Evolutionary conservation across 2,888 invertebrate species (phyloP).

Genomic region (Amphipyra berbera): DNA sequence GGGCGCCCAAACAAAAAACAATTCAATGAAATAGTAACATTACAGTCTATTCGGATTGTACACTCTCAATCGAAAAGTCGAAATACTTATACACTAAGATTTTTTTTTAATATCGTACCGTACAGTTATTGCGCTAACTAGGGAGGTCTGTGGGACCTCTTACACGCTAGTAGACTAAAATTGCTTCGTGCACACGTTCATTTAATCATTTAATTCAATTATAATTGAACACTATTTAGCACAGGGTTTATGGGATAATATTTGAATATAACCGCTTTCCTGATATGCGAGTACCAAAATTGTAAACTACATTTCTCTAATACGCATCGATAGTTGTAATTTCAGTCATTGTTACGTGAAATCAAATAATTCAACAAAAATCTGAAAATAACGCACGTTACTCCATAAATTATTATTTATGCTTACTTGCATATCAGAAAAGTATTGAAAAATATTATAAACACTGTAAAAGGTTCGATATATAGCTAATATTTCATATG

Average conservation of each 20-base stretch:
- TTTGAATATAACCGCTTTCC: constrained; percentile 26
- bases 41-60: constrained; percentile 89
- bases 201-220: constrained; percentile 52
- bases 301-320: constrained; percentile 26
- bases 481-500: constrained; percentile 34
- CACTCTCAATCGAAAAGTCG: constrained; percentile 85
- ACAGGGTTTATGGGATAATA: constrained; percentile 54
- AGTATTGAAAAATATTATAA: constrained; percentile 36
- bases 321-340: constrained; percentile 25
- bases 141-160: constrained; percentile 63
- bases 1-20: constrained; percentile 64
- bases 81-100: constrained; percentile 78
- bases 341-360: constrained; percentile 40
- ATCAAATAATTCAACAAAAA: constrained; percentile 20
- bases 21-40: constrained; percentile 76
- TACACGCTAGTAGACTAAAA: constrained; percentile 75
- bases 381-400: constrained; percentile 13
- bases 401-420: constrained; percentile 17
- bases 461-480: constrained; percentile 38
- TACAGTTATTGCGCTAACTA: constrained; percentile 82
- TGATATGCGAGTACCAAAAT: constrained; percentile 42
- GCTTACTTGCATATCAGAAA: constrained; percentile 48
- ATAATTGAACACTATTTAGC: constrained; percentile 71
- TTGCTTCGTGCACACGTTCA: constrained; percentile 76
- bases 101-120: constrained; percentile 57